Evolutionary conservation across 2,797 vertebrate species (phyloP), one percentile per base, ranked within the genome.

Genomic region (Megaceryle alcyon): DNA sequence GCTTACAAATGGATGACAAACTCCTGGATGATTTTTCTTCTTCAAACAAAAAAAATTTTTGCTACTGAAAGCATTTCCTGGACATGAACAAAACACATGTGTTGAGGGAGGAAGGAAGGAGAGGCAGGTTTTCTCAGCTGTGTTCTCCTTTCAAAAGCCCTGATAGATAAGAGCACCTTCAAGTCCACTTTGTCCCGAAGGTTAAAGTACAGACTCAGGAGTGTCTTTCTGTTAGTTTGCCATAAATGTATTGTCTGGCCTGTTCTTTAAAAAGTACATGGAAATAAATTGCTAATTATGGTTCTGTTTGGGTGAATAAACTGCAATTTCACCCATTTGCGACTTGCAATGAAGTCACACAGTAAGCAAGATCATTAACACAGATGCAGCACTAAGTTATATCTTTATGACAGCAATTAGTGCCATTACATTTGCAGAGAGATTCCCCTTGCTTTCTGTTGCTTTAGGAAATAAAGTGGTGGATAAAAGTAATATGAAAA

Each of bases 61-160:
- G 80, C 90, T 81, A 70, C 78, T 79, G 82, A 80, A 88, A 96
- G 89, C 18, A 37, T 79, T 94, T 91, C 53, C 80, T 78, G 79
- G 57, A 85, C 64, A 60, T 37, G 39, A 91, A 46, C 28, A 75
- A 89, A 82, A 56, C 57, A 39, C 19, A 86, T 41, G 59, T 7
- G 4, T 22, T 66, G 16, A 8, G 54, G n/a, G 35, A 9, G 59
- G 84, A 85, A 80, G 35, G 79, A 65, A 84, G 65, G 39, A 69
- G 37, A 77, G 31, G 33, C 3, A 3, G 33, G 17, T 66, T 95
- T 81, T 86, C 31, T n/a, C 43, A 90, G 65, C 33, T 75, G 72
- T n/a, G 25, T 43, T 95, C 43, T 77, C 8, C 29, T 96, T 88
- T 88, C 54, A 75, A 29, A 83, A 91, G 54, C 53, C 41, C 88